A percentile compares a stretch with the other conserved stretches of the same genome.
These are phyloP conservation scores for Syrphus vitripennis DNA, from an alignment of 2,888 invertebrate genomes.

Conservation along the genomic window DNA sequence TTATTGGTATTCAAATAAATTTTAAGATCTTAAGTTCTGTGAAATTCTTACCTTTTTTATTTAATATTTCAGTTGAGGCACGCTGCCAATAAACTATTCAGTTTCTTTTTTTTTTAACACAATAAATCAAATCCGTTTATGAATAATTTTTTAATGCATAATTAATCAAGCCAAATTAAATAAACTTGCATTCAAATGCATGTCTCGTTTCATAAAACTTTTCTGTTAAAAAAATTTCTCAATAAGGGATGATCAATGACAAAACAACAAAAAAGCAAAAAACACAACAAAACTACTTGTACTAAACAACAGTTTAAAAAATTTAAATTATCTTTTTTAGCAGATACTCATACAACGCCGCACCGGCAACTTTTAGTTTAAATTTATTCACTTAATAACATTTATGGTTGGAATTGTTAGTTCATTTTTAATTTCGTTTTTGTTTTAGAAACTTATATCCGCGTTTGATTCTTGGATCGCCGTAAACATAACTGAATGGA, in stretches of 20 bases:
- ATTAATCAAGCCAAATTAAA: not conserved
- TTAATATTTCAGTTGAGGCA: not conserved
- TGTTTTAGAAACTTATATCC: slow-evolving; percentile 75
- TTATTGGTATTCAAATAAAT: too few relatives aligned
- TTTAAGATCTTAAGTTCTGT: not conserved
- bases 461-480: slow-evolving; percentile 80
- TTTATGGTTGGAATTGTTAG: not conserved
- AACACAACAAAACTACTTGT: too few relatives aligned
- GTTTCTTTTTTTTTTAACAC: not conserved
- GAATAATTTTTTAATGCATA: not conserved
- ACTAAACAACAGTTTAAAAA: not conserved
- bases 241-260: not conserved
- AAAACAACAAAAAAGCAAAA: not conserved
- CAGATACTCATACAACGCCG: too few relatives aligned
- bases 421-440: not conserved
- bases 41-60: not conserved
- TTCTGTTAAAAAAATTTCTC: not conserved
- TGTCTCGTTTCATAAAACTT: not conserved
- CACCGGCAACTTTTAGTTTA: not conserved
- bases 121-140: not conserved
- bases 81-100: not conserved
- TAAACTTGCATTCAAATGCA: not conserved
- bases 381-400: slow-evolving; percentile 4
- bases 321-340: not conserved
- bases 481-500: slow-evolving; percentile 80